Evolutionary conservation across 2,888 invertebrate species (phyloP).

Genomic region (Sinelater perroti): DNA sequence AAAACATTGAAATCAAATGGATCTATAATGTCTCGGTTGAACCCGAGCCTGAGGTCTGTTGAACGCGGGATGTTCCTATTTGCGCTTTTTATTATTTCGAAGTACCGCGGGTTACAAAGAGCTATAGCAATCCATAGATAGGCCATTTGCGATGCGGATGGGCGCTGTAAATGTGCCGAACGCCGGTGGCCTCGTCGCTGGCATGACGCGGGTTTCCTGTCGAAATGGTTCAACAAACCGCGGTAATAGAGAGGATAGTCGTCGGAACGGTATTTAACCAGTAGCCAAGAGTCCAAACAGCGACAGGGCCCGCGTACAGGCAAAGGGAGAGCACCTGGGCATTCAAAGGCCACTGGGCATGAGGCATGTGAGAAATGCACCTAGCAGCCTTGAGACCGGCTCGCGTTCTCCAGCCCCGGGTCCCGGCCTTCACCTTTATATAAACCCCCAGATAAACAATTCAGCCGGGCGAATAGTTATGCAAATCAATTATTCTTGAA

Average conservation of each 20-base stretch:
- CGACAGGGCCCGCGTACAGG: slow-evolving; percentile 20
- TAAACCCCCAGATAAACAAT: slow-evolving; percentile 32
- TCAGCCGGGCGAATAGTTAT: slow-evolving; percentile 25
- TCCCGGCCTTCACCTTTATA: slow-evolving; percentile 39
- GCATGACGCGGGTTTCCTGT: slow-evolving; percentile 17
- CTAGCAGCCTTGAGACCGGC: slow-evolving; percentile 35
- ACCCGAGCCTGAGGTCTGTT: too few relatives aligned
- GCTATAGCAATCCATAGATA: too few relatives aligned
- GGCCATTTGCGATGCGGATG: too few relatives aligned
- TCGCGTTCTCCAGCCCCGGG: slow-evolving; percentile 32
- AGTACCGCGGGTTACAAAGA: too few relatives aligned
- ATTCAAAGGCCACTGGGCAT: slow-evolving; percentile 25
- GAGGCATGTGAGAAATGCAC: slow-evolving; percentile 37
- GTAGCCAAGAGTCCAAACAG: slow-evolving; percentile 32
- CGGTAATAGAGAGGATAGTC: slow-evolving; percentile 20
- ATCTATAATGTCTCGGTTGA: too few relatives aligned
- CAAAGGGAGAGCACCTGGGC: slow-evolving; percentile 19
- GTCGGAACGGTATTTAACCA: slow-evolving; percentile 23
- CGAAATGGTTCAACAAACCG: slow-evolving; percentile 29
- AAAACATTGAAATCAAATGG: too few relatives aligned
- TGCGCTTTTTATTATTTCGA: too few relatives aligned
- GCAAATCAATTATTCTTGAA: slow-evolving; percentile 28
- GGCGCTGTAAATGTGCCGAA: slow-evolving; percentile 13
- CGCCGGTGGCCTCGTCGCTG: slow-evolving; percentile 15
- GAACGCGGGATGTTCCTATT: too few relatives aligned